phyloP scores from a whole-genome alignment of 2,797 vertebrate genomes.

The Malacoraja senta region DNA sequence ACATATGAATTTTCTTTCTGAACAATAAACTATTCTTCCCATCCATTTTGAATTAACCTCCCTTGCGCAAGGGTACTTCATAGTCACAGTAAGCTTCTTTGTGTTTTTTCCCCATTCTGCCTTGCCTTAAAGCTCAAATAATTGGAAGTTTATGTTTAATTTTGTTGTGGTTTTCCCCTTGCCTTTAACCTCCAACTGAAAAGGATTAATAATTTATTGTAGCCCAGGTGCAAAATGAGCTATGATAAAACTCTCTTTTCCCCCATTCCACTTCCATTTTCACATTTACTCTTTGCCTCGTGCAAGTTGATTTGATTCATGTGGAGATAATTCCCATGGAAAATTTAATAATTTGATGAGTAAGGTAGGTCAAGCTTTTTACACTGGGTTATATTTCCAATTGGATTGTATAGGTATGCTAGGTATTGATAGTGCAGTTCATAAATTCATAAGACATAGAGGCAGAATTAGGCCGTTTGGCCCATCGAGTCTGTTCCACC shows the following conservation, averaged over 20 bases:
- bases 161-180: background rate
- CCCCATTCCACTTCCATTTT: background rate
- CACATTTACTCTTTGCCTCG: background rate
- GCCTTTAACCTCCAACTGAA: background rate
- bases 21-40: background rate
- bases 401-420: background rate
- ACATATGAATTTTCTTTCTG: background rate
- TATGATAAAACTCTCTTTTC: background rate
- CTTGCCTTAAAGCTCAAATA: background rate
- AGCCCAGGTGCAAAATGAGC: background rate
- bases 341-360: background rate
- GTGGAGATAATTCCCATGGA: background rate
- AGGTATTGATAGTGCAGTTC: background rate
- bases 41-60: background rate
- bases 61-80: background rate
- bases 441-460: no score
- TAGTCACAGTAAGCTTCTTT: background rate
- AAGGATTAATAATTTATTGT: constrained; percentile 7
- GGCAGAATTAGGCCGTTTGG: no score
- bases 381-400: background rate
- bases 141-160: background rate
- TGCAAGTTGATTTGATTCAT: background rate
- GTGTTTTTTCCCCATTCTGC: background rate
- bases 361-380: background rate
- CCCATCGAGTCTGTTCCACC: no score